Percentiles rank a stretch among this genome's conserved stretches.
Conservation (phyloP, 2,113 vertebrate genomes). For the Trichomycterus rosablanca region DNA sequence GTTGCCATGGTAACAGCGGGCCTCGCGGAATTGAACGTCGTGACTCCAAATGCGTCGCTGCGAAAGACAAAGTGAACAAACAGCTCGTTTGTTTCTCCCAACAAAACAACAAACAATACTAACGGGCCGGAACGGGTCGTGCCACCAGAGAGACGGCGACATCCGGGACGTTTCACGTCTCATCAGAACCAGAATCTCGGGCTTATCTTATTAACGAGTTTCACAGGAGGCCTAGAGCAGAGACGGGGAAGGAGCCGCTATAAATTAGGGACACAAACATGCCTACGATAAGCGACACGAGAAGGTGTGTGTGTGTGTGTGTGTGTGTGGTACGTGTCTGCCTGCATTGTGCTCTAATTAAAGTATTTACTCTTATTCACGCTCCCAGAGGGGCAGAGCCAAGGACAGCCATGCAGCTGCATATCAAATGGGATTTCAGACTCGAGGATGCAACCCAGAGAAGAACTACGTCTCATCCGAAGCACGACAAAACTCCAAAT, state of each 20-base stretch:
- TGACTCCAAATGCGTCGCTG: constrained; percentile 81
- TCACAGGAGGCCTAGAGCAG: no score
- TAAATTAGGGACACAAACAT: not conserved
- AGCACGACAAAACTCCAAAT: not conserved
- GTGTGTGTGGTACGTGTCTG: not conserved
- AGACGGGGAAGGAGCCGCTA: no score
- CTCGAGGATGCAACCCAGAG: not conserved
- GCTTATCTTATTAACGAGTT: no score
- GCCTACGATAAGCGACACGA: not conserved
- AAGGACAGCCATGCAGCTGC: constrained; percentile 23
- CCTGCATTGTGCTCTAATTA: constrained; percentile 10
- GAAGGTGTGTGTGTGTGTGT: not conserved
- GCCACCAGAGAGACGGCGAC: no score
- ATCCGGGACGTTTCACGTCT: no score
- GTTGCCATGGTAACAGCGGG: constrained; percentile 86
- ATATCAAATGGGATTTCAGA: constrained; percentile 19
- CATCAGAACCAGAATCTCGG: not conserved
- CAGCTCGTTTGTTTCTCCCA: constrained; percentile 13
- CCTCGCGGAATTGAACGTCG: constrained; percentile 82
- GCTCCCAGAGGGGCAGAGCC: constrained; percentile 22
- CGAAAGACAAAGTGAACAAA: constrained; percentile 60
- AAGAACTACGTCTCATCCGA: not conserved
- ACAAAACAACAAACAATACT: not conserved
- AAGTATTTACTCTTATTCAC: constrained; percentile 24
- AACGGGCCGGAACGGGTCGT: no score